Conservation (phyloP, 2,888 invertebrate species). For the Cartodere bifasciata region DNA sequence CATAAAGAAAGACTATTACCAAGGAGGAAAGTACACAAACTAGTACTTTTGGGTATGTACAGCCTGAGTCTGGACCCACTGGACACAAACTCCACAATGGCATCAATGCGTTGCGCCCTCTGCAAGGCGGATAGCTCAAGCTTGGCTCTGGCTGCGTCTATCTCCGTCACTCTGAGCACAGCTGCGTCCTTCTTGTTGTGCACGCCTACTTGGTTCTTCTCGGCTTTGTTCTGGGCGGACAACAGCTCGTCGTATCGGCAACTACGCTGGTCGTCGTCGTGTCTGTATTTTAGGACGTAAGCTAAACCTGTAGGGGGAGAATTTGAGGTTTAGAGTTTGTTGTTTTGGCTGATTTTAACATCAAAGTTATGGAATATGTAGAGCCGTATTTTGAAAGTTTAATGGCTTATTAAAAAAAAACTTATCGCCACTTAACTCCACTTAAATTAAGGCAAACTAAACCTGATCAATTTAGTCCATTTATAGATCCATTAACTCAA, state of each 20-base stretch:
- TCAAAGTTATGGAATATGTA: too few species aligned
- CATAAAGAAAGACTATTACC: too few species aligned
- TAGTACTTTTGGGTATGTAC: slow-evolving; percentile 89
- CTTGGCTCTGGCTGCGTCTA: slow-evolving; percentile 72
- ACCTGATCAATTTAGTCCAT: too few species aligned
- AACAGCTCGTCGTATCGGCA: slow-evolving; percentile 85
- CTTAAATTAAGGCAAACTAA: too few species aligned
- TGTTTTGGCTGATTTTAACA: too few species aligned
- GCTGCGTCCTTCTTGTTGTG: slow-evolving; percentile 82
- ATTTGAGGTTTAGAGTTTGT: too few species aligned
- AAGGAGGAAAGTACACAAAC: slow-evolving; percentile 86
- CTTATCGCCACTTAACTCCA: too few species aligned
- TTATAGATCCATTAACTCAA: too few species aligned
- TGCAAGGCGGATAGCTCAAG: slow-evolving; percentile 90
- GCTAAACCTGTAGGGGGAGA: too few species aligned
- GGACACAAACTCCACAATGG: slow-evolving; percentile 92
- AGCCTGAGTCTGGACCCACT: slow-evolving; percentile 89
- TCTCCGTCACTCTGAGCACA: slow-evolving; percentile 69
- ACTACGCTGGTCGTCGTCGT: slow-evolving; percentile 93
- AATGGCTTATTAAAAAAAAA: too few species aligned
- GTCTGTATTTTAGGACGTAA: slow-evolving; percentile 83
- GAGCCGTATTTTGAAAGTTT: too few species aligned
- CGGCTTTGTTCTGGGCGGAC: slow-evolving; percentile 86
- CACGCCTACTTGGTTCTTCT: slow-evolving; percentile 70
- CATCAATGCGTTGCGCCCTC: slow-evolving; percentile 80